Conservation (phyloP, 2,113 vertebrate genomes). For the Pygoscelis antarcticus region DNA sequence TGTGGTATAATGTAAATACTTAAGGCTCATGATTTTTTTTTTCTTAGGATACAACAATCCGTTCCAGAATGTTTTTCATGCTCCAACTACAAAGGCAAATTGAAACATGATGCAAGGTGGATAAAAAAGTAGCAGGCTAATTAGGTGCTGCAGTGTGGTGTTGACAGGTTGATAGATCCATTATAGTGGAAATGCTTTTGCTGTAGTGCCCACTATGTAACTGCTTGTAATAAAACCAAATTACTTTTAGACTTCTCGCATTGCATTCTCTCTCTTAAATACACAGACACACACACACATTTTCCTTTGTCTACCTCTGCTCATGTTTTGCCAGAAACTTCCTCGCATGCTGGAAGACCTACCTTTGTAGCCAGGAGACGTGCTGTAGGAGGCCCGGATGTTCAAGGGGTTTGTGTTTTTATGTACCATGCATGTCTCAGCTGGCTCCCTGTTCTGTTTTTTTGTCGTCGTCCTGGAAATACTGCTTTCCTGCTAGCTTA, state of each 20-base stretch:
- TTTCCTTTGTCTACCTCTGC: not conserved
- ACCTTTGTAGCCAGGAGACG: not conserved
- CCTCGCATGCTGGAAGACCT: not conserved
- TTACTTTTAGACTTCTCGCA: not conserved
- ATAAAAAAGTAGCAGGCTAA: not conserved
- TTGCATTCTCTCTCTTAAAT: not conserved
- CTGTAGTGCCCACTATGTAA: not conserved
- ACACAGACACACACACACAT: fast-evolving
- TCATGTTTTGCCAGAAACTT: not conserved
- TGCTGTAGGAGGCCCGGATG: not conserved
- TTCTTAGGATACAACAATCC: not conserved
- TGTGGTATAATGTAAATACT: not conserved
- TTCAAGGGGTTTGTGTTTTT: not conserved
- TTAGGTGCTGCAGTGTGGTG: not conserved
- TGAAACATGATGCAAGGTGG: not conserved
- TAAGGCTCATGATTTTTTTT: not conserved
- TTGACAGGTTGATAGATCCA: not conserved
- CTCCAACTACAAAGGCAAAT: not conserved
- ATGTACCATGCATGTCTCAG: not conserved
- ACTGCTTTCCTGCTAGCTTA: not conserved
- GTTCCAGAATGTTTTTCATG: not conserved
- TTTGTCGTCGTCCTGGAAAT: not conserved
- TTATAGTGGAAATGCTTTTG: not conserved
- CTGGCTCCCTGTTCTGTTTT: not conserved
- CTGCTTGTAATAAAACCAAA: not conserved